Base-by-base conservation (phyloP, 1,140 invertebrate genomes). In the Drosophila obscura region DNA sequence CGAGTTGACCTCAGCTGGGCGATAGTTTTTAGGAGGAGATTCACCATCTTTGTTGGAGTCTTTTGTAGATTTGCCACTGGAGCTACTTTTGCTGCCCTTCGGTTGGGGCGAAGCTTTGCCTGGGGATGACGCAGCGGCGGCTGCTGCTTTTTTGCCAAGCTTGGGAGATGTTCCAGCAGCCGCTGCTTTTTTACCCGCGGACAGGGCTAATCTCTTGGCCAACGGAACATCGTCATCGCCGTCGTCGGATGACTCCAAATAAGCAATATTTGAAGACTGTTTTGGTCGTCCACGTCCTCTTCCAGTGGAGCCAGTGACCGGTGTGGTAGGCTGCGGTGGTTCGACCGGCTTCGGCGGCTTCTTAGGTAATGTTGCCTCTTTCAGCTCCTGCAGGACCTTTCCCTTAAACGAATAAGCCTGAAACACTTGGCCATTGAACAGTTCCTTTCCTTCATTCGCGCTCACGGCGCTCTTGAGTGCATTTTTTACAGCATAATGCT, bases 1-100 rank as follows among this genome's bases (percentile, higher is more conserved):
- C n/a, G 94, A 94, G 0, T 94, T 94, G 2, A 93, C 93, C 80
- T 95, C 95, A 0, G 94, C 94, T 16, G 95, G 95, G 5, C 94
- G 93, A 7, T 94, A 93, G 53, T 83, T 88, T 28, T 84, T 88
- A 1, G 90, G 80, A 1, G 77, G 73, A 8, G 72, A 71, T 51
- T 91, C 73, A 13, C 73, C 48, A 31, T 64, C 63, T 46, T 60
- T 13, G 16, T 50, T 52, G n/a, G 51, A 15, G 1, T 69, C 73
- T 41, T 55, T 87, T 4, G 7, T 5, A 8, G 31, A 5, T 24
- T 78, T 87, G 4, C 64, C 28, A 39, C 65, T 67, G 0, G 57
- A 73, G 7, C 71, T 67, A 4, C 58, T 56, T 16, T 73, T 77
- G 35, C 61, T 19, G 51, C 55, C 50, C 64, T 82, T 91, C 5